phyloP scores from a whole-genome alignment of 2,888 invertebrate genomes.

The Noctua janthina region DNA sequence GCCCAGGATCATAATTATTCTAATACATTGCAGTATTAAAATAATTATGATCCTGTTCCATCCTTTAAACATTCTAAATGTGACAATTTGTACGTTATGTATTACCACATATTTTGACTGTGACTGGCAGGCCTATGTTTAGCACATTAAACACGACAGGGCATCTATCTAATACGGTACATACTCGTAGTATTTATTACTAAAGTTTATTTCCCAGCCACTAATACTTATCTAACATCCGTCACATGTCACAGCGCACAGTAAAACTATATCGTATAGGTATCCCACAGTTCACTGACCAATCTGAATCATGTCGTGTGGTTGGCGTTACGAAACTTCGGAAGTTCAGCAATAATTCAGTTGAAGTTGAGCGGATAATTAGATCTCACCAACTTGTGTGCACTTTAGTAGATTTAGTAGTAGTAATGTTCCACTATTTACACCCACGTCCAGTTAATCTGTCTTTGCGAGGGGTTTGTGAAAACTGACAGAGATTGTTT shows the following conservation, averaged over 20 bases:
- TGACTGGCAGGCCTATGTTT: neutral
- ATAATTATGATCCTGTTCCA: too few relatives aligned
- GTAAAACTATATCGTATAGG: constrained; percentile 7
- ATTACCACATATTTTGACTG: neutral
- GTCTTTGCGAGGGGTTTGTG: neutral
- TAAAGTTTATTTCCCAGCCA: constrained; percentile 15
- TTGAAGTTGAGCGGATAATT: constrained; percentile 52
- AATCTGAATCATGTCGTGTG: constrained; percentile 31
- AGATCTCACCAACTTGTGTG: constrained; percentile 20
- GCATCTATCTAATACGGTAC: neutral
- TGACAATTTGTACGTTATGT: neutral
- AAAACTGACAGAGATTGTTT: neutral
- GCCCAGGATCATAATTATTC: neutral
- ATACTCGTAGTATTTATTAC: neutral
- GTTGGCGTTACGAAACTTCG: constrained; percentile 45
- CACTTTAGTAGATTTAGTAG: constrained; percentile 28
- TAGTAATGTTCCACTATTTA: constrained; percentile 23
- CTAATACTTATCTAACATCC: constrained; percentile 32
- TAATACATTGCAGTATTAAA: neutral
- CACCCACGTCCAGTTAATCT: neutral
- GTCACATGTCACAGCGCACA: constrained; percentile 14
- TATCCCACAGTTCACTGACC: constrained; percentile 52
- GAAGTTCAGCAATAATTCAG: constrained; percentile 46
- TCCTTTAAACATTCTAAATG: neutral
- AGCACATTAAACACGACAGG: neutral